Conservation (phyloP, 2,113 vertebrate genomes). For the Centropus bengalensis region DNA sequence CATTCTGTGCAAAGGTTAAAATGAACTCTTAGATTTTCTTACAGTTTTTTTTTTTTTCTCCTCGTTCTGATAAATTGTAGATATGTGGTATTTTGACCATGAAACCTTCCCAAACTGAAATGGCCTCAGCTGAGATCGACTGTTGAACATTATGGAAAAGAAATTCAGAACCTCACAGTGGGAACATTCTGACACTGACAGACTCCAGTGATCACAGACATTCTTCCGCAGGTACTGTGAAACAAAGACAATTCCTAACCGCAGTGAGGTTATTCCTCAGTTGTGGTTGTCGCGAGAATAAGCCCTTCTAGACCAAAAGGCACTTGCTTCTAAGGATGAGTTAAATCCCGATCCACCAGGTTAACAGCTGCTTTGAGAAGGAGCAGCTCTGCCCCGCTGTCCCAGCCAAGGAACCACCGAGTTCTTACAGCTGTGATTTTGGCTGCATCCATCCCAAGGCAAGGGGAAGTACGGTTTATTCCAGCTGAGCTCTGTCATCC, state of each 20-base stretch:
- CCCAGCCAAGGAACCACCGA: conserved; percentile 16
- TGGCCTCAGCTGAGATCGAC: conserved; percentile 69
- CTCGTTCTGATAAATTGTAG: conserved; percentile 73
- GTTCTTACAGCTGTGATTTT: background rate
- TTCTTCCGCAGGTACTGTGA: conserved; percentile 72
- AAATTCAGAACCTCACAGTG: conserved; percentile 76
- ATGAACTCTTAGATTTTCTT: conserved; percentile 69
- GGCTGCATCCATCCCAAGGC: conserved; percentile 12
- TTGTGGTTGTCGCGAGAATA: conserved; percentile 77
- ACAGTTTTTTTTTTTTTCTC: background rate
- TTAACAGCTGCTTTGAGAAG: background rate
- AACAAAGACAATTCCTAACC: conserved; percentile 74
- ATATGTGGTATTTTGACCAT: conserved; percentile 72
- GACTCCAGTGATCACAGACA: conserved; percentile 81
- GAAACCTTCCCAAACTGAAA: conserved; percentile 70
- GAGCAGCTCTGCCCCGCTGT: conserved; percentile 24
- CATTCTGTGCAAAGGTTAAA: conserved; percentile 76
- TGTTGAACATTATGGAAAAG: conserved; percentile 68
- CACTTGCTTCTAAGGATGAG: conserved; percentile 82
- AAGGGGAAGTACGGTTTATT: background rate
- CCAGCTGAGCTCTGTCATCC: conserved; percentile 45
- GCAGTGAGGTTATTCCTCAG: conserved; percentile 72
- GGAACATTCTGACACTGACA: conserved; percentile 76
- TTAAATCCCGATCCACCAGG: conserved; percentile 58
- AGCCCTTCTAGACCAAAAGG: conserved; percentile 82